Evolutionary conservation across 2,797 vertebrate genomes (phyloP), one percentile per base, ranked within the genome.

Genomic region (Pampus argenteus): DNA sequence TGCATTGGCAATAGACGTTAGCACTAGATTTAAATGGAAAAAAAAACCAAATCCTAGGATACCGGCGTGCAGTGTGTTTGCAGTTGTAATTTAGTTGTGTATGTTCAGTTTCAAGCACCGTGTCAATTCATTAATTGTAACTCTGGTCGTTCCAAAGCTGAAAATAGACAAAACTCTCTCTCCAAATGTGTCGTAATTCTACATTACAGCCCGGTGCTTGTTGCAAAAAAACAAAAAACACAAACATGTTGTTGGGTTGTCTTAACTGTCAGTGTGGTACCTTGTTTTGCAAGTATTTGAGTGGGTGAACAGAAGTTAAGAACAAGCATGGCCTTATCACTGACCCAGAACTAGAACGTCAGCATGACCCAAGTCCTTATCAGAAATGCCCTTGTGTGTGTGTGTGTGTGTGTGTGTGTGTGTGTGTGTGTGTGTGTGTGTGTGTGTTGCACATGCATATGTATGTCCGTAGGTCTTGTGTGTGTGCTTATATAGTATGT

Each of bases 311-410:
- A 80, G 67, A 71, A 81, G 77, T 49, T 64, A 64, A 65, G 75
- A 85, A 91, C 78, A 85, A 84, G 78, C 71, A 22, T n/a, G 51
- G 66, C 73, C 82, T 93, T 94, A 91, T 93, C 89, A 62, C 61
- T 85, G 77, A 84, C 80, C 84, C 77, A 88, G 75, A 88, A 81
- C 63, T 73, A 68, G 17, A 55, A 83, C 79, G 73, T 83, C 83
- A 88, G 51, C 71, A 61, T 54, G 71, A 85, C 73, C 74, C 23
- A 47, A 75, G 74, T 66, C 74, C 83, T 90, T 92, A 92, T 91
- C 88, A 76, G 65, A 79, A 74, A 59, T 42, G 13, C 20, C 36
- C 38, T 31, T 42, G 52, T 71, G 68, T 76, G 66, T 57, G 52
- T 1, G 22, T 66, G 40, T 73, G 60, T 85, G 63, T 52, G 40